These are phyloP conservation scores for Cyrtonyx montezumae DNA, from an alignment of 2,113 vertebrate genomes.

Conservation along the genomic window DNA sequence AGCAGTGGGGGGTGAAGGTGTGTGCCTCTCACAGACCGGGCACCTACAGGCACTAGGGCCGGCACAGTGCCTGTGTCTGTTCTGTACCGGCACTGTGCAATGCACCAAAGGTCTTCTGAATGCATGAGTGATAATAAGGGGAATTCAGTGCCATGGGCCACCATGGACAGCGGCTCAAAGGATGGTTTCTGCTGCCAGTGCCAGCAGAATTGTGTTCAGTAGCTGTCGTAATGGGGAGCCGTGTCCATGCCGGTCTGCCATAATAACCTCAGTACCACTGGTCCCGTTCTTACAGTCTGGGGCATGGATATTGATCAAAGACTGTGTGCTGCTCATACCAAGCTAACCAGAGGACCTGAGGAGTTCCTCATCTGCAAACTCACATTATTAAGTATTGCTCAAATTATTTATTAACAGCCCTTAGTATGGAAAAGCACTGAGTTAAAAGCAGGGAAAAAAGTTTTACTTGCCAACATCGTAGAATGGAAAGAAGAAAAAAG, in stretches of 20 bases:
- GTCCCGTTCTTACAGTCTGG: not conserved
- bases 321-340: not conserved
- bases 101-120: accelerated
- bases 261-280: not conserved
- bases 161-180: accelerated
- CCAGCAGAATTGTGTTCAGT: not conserved
- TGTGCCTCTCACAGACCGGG: not conserved
- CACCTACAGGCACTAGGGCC: not conserved
- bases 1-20: not conserved
- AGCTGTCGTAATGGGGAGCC: too few species aligned
- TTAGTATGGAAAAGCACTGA: not conserved
- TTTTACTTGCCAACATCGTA: not conserved
- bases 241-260: not conserved
- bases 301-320: accelerated
- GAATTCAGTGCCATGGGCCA: not conserved
- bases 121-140: accelerated
- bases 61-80: not conserved
- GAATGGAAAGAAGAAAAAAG: not conserved
- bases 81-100: not conserved
- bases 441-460: not conserved
- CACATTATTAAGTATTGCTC: not conserved
- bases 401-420: not conserved
- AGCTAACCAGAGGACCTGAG: not conserved
- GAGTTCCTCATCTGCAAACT: not conserved
- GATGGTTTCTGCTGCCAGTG: not conserved